Evolutionary conservation across 2,888 invertebrate genomes (phyloP).

Genomic region (Apotomis betuletana): DNA sequence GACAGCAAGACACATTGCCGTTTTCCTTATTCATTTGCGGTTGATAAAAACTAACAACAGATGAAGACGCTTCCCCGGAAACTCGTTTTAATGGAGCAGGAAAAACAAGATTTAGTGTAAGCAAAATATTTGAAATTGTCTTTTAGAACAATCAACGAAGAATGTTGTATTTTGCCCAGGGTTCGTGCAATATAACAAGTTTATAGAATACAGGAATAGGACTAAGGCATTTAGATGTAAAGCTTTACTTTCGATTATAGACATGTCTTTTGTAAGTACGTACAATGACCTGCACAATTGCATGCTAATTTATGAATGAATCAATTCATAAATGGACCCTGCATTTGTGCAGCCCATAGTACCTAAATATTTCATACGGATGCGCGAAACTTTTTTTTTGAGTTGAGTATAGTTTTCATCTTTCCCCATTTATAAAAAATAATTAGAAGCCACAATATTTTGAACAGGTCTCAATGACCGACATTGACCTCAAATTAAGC

Average conservation of each 20-base stretch:
- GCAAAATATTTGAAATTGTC: background rate
- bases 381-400: too few species aligned
- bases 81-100: slow-evolving; percentile 13
- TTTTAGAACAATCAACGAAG: background rate
- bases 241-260: too few species aligned
- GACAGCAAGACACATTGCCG: background rate
- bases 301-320: too few species aligned
- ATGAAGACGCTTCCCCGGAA: background rate
- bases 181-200: too few species aligned
- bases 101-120: slow-evolving; percentile 3
- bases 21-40: slow-evolving; percentile 18
- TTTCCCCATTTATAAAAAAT: background rate
- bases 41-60: slow-evolving; percentile 6
- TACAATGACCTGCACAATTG: too few species aligned
- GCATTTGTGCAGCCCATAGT: too few species aligned
- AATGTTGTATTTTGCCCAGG: background rate
- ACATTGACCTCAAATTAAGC: slow-evolving; percentile 61
- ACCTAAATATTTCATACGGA: too few species aligned
- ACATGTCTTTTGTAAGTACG: too few species aligned
- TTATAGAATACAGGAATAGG: too few species aligned
- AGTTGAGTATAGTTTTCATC: background rate
- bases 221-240: too few species aligned
- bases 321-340: too few species aligned
- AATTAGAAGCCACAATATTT: background rate
- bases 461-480: slow-evolving; percentile 38